Percentiles rank a stretch among this genome's conserved stretches.
phyloP scores from a whole-genome alignment of 1,140 invertebrate species.

The Cydia fagiglandana region DNA sequence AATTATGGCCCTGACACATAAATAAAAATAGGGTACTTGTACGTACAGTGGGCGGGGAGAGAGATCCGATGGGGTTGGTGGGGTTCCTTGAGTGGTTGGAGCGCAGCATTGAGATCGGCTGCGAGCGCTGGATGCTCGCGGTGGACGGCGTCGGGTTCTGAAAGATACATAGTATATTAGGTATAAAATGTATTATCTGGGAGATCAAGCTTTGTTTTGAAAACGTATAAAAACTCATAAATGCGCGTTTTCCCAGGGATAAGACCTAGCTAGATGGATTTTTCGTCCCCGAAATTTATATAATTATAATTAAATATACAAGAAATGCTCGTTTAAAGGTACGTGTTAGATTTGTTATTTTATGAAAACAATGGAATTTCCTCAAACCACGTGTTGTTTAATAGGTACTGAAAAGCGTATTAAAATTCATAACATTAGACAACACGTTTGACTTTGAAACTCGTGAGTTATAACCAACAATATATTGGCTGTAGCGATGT shows the following conservation, averaged over 20 bases:
- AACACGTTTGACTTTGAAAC: slow-evolving; percentile 5
- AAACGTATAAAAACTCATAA: no score
- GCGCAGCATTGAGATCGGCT: slow-evolving; percentile 90
- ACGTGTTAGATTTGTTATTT: no score
- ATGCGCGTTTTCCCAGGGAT: no score
- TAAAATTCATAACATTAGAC: background rate
- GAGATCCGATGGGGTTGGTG: slow-evolving; percentile 88
- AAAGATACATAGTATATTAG: slow-evolving; percentile 19
- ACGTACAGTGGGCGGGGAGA: slow-evolving; percentile 92
- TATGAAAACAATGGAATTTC: no score
- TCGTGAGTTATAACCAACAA: slow-evolving; percentile 7
- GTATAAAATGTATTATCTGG: background rate
- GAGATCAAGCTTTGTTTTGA: no score
- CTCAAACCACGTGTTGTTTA: background rate
- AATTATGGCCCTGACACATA: no score
- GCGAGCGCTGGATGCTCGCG: slow-evolving; percentile 85
- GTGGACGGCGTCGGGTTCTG: slow-evolving; percentile 60
- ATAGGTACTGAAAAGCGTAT: background rate
- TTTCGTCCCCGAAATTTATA: no score
- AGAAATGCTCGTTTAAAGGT: no score
- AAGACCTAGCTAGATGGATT: no score
- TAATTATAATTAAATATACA: no score
- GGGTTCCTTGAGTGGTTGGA: slow-evolving; percentile 83
- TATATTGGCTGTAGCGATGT: background rate
- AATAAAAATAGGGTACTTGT: slow-evolving; percentile 55